phyloP scores from a whole-genome alignment of 1,140 invertebrate genomes.

The Drosophila oshimai region DNA sequence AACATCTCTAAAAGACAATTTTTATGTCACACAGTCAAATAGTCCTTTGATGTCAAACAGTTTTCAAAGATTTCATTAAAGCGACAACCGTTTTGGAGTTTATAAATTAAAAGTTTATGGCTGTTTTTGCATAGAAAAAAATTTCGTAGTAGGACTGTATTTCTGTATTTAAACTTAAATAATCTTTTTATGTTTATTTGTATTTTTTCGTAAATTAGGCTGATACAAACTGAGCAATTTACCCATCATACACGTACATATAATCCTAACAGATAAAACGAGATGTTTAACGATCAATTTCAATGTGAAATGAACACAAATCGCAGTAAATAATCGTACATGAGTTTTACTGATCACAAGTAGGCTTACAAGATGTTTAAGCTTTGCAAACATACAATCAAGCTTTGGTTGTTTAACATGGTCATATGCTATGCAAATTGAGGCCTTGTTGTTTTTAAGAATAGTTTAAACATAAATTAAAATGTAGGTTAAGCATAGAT shows the following conservation, averaged over 20 bases:
- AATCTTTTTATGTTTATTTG: not conserved
- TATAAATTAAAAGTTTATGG: too few species aligned
- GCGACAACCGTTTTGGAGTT: too few species aligned
- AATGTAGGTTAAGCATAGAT: too few species aligned
- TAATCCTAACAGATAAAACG: not conserved
- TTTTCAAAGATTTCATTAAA: too few species aligned
- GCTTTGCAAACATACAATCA: not conserved
- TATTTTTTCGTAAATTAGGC: not conserved
- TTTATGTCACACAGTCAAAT: too few species aligned
- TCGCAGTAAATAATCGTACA: constrained; percentile 1
- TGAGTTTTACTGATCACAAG: constrained; percentile 3
- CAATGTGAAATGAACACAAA: not conserved
- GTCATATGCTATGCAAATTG: not conserved
- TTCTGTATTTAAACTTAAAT: too few species aligned
- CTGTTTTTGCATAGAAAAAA: too few species aligned
- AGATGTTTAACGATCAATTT: not conserved
- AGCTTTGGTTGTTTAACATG: not conserved
- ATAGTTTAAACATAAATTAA: not conserved
- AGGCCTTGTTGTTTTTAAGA: not conserved
- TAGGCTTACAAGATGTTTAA: constrained; percentile 1
- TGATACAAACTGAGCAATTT: not conserved
- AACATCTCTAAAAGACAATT: too few species aligned
- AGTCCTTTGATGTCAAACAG: too few species aligned
- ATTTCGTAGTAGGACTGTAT: too few species aligned
- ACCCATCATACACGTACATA: not conserved